Conservation (phyloP, 30 jellyfish, hydroid and myxozoan genomes). For the Pelagia noctiluca region DNA sequence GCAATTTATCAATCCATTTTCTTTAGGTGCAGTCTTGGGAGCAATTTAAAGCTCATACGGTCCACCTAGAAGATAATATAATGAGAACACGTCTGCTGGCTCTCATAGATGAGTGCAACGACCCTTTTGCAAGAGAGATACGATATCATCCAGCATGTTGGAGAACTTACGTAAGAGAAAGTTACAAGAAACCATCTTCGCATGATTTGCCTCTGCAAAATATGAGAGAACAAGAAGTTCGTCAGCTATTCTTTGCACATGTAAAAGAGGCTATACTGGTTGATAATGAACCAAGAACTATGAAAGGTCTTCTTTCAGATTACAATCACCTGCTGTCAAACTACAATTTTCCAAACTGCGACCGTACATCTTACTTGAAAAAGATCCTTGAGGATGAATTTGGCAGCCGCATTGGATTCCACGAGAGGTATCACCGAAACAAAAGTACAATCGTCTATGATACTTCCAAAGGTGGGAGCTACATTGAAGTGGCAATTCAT, state of each 20-base stretch:
- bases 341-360: neutral
- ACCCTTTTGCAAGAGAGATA: conserved; percentile 1
- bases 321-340: neutral
- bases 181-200: neutral
- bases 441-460: conserved; percentile 37
- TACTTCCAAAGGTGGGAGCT: conserved; percentile 33
- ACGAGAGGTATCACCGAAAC: conserved; percentile 40
- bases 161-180: neutral
- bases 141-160: neutral
- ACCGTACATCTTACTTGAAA: conserved; percentile 11
- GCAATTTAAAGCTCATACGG: conserved; percentile 13
- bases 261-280: neutral
- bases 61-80: neutral
- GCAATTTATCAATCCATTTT: neutral
- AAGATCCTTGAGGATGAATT: conserved; percentile 24
- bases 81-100: conserved; percentile 5
- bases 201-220: neutral
- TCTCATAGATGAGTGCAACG: neutral
- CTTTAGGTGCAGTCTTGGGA: conserved; percentile 7
- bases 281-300: neutral
- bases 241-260: conserved; percentile 2
- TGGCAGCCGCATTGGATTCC: conserved; percentile 27
- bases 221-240: conserved; percentile 3
- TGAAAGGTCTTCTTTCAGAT: conserved; percentile 3
- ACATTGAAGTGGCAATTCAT: conserved; percentile 32